Evolutionary conservation across 2,113 vertebrate genomes (phyloP).

Genomic region (Hippocampus zosterae): DNA sequence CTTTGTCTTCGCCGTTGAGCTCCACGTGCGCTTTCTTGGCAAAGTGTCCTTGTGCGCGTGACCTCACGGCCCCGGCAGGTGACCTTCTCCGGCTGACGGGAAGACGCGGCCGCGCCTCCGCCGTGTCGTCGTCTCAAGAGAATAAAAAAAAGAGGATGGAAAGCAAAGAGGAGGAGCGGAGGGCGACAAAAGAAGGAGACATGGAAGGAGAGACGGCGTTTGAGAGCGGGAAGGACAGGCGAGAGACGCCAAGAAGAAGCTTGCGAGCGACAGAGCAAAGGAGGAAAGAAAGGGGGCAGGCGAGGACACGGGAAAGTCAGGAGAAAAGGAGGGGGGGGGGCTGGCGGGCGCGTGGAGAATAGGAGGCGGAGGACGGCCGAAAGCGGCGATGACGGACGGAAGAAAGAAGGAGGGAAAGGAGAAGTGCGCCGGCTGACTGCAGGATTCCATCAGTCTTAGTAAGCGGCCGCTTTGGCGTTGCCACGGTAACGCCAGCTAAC

Average conservation of each 20-base stretch:
- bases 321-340: background rate
- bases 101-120: background rate
- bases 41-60: too few relatives aligned
- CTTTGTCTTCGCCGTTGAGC: too few relatives aligned
- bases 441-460: constrained; percentile 69
- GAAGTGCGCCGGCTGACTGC: constrained; percentile 23
- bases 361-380: background rate
- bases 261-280: too few relatives aligned
- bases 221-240: too few relatives aligned
- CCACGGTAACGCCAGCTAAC: constrained; percentile 59
- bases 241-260: background rate
- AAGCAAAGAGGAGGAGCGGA: too few relatives aligned
- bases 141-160: background rate
- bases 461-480: constrained; percentile 54
- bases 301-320: background rate
- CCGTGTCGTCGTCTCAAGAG: background rate
- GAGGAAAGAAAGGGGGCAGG: too few relatives aligned
- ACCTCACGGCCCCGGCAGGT: constrained; percentile 9
- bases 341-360: background rate
- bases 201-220: background rate
- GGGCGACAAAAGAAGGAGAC: background rate
- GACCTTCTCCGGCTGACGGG: constrained; percentile 7
- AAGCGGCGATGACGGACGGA: background rate
- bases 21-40: too few relatives aligned
- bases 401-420: background rate